Conservation (phyloP, 2,113 vertebrate genomes). For the Ictidomys tridecemlineatus region DNA sequence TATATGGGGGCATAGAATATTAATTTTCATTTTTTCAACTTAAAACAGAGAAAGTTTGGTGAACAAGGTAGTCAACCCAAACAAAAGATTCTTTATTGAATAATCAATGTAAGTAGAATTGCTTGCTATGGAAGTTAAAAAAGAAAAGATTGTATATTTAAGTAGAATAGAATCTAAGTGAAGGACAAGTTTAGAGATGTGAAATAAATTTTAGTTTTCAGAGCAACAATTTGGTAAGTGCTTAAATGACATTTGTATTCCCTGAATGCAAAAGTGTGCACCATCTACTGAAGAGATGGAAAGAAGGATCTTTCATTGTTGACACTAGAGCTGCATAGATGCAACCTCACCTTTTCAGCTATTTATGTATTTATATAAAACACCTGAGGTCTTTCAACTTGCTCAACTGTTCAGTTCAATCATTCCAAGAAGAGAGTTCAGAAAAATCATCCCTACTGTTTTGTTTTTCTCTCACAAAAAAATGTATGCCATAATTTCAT, state of each 20-base stretch:
- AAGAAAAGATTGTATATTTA: neutral
- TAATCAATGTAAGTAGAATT: neutral
- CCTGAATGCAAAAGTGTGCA: neutral
- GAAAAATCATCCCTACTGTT: neutral
- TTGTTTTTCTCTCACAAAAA: neutral
- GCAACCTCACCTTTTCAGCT: neutral
- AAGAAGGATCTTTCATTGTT: neutral
- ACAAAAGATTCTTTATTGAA: neutral
- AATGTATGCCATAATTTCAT: neutral
- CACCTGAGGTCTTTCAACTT: neutral
- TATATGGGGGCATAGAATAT: neutral
- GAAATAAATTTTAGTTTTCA: constrained; percentile 40
- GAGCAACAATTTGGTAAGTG: neutral
- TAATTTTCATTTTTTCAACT: constrained; percentile 56
- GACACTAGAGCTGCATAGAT: neutral
- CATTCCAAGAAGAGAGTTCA: neutral
- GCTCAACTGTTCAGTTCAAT: neutral
- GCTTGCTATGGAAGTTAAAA: neutral
- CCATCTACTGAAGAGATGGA: neutral
- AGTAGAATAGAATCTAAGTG: neutral
- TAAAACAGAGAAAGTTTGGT: constrained; percentile 30
- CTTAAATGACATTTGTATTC: neutral
- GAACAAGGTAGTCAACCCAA: neutral
- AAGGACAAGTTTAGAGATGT: neutral
- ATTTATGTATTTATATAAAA: neutral